These are phyloP conservation scores for Herpailurus yagouaroundi DNA, from an alignment of 2,113 vertebrate species.

Conservation along the genomic window DNA sequence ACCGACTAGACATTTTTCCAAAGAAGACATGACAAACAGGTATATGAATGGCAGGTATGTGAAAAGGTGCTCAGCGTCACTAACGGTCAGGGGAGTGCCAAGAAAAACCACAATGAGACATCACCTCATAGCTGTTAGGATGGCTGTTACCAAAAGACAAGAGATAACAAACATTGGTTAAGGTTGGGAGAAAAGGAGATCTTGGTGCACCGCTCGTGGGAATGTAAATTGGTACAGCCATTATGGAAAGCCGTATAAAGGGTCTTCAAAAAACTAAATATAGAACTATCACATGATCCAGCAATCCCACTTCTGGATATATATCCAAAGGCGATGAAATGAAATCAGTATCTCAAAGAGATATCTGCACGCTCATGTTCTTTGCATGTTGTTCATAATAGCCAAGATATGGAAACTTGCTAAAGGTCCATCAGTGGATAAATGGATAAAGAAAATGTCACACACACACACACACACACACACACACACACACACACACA, in stretches of 20 bases:
- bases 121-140: background rate
- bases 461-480: background rate
- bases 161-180: background rate
- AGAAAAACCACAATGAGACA: background rate
- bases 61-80: background rate
- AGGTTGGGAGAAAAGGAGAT: background rate
- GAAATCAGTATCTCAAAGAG: background rate
- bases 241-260: background rate
- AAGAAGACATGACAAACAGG: background rate
- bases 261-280: background rate
- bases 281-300: background rate
- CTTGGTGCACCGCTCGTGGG: background rate
- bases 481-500: background rate
- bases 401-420: background rate
- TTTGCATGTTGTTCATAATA: background rate
- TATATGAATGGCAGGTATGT: background rate
- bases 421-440: background rate
- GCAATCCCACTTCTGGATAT: background rate
- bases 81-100: background rate
- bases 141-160: background rate
- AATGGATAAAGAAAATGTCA: background rate
- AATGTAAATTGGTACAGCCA: background rate
- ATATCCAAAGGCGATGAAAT: background rate
- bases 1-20: background rate
- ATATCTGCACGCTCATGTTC: background rate